Evolutionary conservation across 1,140 invertebrate genomes (phyloP), one percentile per base, ranked within the genome.

Genomic region (Cherax quadricarinatus): DNA sequence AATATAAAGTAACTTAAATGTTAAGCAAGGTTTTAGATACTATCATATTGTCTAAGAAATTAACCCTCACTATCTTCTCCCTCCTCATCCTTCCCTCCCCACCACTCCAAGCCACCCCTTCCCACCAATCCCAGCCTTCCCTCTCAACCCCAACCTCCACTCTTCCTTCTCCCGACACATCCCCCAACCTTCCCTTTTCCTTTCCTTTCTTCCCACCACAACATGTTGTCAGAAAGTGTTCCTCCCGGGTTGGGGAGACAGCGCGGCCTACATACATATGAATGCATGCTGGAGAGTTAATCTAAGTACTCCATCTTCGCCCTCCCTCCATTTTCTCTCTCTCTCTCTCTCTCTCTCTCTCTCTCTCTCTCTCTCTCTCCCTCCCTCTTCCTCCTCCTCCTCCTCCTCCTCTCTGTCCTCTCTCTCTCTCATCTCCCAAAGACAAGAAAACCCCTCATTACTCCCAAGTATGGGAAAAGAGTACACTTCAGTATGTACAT

Each of bases 341-440:
- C 62, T 66, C 62, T 66, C 62, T 66, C 62, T 66, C 62, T 66
- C 62, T 66, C 62, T 66, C 62, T 66, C 62, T 66, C 62, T 66
- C 62, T 66, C 62, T 66, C 62, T 66, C 62, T 66, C 62, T 66
- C 62, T 66, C 62, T 21, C 14, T 66, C 62, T 66, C 14, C 62
- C 14, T 12, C 14, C 62, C 3, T 21, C 62, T 66, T 10, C 4
- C 70, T 24, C n/a, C 24, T n/a, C 10, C 70, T 73, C 4, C 24
- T n/a, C 24, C 21, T 73, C 70, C 10, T 4, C 24, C 70, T 73
- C 3, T n/a, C 70, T 10, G 12, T 57, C 18, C 16, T 66, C 62
- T 70, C 66, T 70, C 66, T 70, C 66, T 21, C 12, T 21, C 18
- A 18, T n/a, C 18, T 70, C 16, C 66, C 9, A 1, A 18, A 5